Conservation (phyloP, 2,797 vertebrate genomes). For the Lacerta agilis region DNA sequence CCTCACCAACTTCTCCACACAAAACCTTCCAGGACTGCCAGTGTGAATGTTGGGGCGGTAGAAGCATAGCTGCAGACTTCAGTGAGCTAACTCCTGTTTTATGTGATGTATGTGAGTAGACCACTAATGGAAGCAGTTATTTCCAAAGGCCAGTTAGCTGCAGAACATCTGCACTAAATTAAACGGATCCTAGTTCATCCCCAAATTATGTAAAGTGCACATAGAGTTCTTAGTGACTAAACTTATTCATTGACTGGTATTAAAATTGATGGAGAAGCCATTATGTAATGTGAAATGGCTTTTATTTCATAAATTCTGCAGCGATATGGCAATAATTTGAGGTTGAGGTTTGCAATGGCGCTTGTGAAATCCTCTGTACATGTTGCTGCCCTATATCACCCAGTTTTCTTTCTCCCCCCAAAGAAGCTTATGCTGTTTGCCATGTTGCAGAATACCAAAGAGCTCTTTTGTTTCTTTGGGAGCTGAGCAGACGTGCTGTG, state of each 20-base stretch:
- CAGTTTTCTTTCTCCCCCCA: slow-evolving; percentile 33
- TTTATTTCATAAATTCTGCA: slow-evolving; percentile 8
- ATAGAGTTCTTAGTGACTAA: background rate
- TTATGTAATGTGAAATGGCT: background rate
- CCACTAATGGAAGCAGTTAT: background rate
- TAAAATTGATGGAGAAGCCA: background rate
- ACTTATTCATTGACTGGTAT: background rate
- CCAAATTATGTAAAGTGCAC: background rate
- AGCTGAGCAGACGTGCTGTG: slow-evolving; percentile 71
- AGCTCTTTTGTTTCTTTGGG: slow-evolving; percentile 73
- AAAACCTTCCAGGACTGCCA: background rate
- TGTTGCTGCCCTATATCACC: slow-evolving; percentile 3
- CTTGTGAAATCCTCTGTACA: slow-evolving; percentile 33
- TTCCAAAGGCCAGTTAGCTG: background rate
- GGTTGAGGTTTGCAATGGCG: slow-evolving; percentile 10
- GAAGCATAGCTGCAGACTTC: background rate
- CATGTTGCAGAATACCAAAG: slow-evolving; percentile 65
- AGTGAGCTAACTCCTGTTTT: background rate
- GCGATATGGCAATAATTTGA: slow-evolving; percentile 21
- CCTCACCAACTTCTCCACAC: background rate
- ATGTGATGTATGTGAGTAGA: background rate
- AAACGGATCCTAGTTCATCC: background rate
- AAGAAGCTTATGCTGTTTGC: slow-evolving; percentile 62
- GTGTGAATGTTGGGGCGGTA: background rate
- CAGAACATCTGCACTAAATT: background rate